phyloP scores from a whole-genome alignment of 1,140 invertebrate species.

The Panagrolaimus sp. region DNA sequence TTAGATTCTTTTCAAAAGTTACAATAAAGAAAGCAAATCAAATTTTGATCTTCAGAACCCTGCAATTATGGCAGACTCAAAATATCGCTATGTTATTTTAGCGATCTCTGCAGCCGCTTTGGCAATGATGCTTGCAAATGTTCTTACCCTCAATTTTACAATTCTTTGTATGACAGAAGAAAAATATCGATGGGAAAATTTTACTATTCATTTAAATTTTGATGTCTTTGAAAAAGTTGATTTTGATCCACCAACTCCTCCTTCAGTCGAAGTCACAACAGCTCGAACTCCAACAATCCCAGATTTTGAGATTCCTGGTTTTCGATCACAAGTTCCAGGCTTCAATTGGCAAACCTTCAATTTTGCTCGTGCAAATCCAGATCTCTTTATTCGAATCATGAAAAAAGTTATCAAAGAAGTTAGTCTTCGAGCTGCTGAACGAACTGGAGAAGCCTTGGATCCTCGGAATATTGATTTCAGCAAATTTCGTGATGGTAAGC shows the following conservation, averaged over 20 bases:
- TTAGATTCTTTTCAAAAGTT: too few species aligned
- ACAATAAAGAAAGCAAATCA: too few species aligned
- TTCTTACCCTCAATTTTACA: conserved; percentile 44
- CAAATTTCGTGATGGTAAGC: conserved; percentile 33
- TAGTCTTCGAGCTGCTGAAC: conserved; percentile 31
- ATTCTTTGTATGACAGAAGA: conserved; percentile 46
- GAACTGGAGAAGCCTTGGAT: conserved; percentile 40
- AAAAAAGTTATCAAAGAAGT: conserved; percentile 43
- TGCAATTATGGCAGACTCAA: not conserved
- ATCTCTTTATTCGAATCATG: conserved; percentile 41
- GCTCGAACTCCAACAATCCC: conserved; percentile 28
- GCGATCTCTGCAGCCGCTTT: conserved; percentile 41
- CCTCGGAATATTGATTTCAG: conserved; percentile 48
- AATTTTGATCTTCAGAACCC: too few species aligned
- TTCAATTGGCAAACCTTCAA: conserved; percentile 47
- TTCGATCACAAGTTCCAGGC: conserved; percentile 29
- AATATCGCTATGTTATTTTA: conserved; percentile 41
- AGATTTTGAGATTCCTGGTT: conserved; percentile 40
- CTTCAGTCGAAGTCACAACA: conserved; percentile 12
- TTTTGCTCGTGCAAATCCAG: conserved; percentile 42
- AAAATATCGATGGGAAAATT: conserved; percentile 40
- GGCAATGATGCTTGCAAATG: conserved; percentile 48
- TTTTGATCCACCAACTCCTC: conserved; percentile 36
- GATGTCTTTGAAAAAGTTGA: conserved; percentile 45
- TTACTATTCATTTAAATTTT: conserved; percentile 47